Base-by-base conservation (phyloP, 2,888 invertebrate species). In the Caenorhabditis macrosperma region DNA sequence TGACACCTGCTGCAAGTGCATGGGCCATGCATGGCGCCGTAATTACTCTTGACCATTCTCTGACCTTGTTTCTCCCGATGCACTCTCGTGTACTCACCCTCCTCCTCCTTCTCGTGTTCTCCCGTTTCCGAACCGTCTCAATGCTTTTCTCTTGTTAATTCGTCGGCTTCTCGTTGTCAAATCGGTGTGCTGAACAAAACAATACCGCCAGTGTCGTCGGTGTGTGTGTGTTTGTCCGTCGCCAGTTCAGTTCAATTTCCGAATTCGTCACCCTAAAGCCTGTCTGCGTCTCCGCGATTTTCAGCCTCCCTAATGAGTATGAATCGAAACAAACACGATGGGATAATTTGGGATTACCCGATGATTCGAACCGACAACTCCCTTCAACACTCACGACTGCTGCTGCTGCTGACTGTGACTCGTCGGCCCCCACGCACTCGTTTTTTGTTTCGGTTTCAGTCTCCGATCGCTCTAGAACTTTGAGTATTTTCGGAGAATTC, bases 341-440 rank as follows among this genome's bases (percentile, higher is more conserved):
- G 60, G 61, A 63, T 63, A 63, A 63, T 63, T 63, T 63, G 48
- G 61, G 61, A 63, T 63, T 63, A 63, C 48, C 38, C 33, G 41
- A 1, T 46, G 2, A 38, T 15, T 20, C 20, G 20, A 33, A 1
- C 12, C 30, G 20, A 33, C 24, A 28, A 22, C 46, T 22, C 59
- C 7, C 44, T 26, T 28, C 44, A 9, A 44, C 30, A 33, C 28
- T 26, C 26, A 20, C 52, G 12, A 52, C 52, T n/a, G n/a, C n/a
- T n/a, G n/a, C n/a, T n/a, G n/a, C n/a, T n/a, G n/a, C n/a, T n/a
- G 52, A 52, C 28, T 41, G n/a, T 41, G 41, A 9, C 3, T 22
- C 35, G 15, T 12, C 38, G 12, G 38, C 44, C 4, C 44, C 6
- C 17, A 28, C 1, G 15, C 33, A 50, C 30, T 12, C 26, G 24